These are phyloP conservation scores for Ametastegia equiseti DNA, from an alignment of 2,888 invertebrate species.

Conservation along the genomic window DNA sequence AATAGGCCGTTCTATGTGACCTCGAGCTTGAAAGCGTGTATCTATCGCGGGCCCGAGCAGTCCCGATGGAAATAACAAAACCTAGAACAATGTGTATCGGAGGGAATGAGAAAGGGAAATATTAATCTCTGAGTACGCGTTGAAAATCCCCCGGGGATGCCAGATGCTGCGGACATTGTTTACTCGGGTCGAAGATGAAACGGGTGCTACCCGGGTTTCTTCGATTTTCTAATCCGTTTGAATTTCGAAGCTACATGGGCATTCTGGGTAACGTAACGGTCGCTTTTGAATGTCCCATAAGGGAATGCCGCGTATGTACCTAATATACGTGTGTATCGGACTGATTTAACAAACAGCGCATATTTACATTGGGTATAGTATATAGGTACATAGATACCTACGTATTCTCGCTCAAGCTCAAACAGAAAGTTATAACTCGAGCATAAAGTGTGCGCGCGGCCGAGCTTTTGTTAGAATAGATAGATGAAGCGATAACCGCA, in stretches of 20 bases:
- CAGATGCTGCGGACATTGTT: conserved; percentile 30
- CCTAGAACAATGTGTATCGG: not conserved
- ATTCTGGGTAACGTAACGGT: not conserved
- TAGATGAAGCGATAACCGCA: conserved; percentile 38
- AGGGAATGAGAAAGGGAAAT: not conserved
- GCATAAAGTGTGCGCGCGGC: conserved; percentile 11
- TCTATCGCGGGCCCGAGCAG: not conserved
- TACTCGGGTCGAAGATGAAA: conserved; percentile 1
- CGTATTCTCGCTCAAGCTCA: conserved; percentile 9
- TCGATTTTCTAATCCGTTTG: not conserved
- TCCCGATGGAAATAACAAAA: not conserved
- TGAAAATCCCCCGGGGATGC: conserved; percentile 1
- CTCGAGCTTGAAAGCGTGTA: not conserved
- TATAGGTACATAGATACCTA: not conserved
- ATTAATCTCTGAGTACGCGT: conserved; percentile 9
- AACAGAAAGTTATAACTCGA: conserved; percentile 30
- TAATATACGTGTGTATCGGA: not conserved
- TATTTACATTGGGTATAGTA: not conserved
- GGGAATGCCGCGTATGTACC: not conserved
- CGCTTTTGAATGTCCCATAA: not conserved
- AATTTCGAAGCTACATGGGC: not conserved
- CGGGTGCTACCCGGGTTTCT: not conserved
- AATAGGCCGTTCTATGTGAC: conserved; percentile 3
- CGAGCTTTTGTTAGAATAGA: conserved; percentile 32
- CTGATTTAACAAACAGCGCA: conserved; percentile 1